Conservation (phyloP, 2,113 vertebrate genomes). For the Delphinapterus leucas region DNA sequence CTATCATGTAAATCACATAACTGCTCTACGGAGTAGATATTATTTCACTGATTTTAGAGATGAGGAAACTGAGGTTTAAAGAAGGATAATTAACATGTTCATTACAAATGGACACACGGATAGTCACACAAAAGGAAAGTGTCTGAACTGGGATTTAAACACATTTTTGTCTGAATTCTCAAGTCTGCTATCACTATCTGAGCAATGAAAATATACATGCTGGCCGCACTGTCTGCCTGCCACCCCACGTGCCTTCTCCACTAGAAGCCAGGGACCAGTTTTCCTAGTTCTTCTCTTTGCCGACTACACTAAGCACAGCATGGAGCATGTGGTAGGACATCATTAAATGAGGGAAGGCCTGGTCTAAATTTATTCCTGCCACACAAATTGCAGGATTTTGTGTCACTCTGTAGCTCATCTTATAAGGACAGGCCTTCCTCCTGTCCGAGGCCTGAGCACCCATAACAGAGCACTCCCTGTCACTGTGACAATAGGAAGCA, state of each 20-base stretch:
- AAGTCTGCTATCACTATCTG: background rate
- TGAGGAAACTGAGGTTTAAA: background rate
- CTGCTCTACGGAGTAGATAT: background rate
- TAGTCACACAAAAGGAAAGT: background rate
- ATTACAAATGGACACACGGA: background rate
- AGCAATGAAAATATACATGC: background rate
- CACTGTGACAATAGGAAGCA: conserved; percentile 59
- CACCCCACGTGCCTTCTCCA: background rate
- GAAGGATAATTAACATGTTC: background rate
- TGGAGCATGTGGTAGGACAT: background rate
- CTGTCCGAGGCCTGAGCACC: background rate
- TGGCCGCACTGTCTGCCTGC: background rate
- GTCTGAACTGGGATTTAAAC: background rate
- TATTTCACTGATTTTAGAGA: background rate
- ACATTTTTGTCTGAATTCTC: background rate
- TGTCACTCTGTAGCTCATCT: background rate
- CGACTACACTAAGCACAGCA: rapidly evolving
- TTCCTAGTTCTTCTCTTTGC: background rate
- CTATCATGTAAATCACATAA: background rate
- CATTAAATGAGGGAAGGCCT: background rate
- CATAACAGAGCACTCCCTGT: conserved; percentile 17
- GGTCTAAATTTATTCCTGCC: background rate
- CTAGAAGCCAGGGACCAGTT: background rate
- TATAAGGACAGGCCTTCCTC: background rate
- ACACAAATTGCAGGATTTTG: background rate